Percentiles rank a stretch among this genome's conserved stretches.
Evolutionary conservation across 2,888 invertebrate species (phyloP).

Genomic region (Eilema sororculum): DNA sequence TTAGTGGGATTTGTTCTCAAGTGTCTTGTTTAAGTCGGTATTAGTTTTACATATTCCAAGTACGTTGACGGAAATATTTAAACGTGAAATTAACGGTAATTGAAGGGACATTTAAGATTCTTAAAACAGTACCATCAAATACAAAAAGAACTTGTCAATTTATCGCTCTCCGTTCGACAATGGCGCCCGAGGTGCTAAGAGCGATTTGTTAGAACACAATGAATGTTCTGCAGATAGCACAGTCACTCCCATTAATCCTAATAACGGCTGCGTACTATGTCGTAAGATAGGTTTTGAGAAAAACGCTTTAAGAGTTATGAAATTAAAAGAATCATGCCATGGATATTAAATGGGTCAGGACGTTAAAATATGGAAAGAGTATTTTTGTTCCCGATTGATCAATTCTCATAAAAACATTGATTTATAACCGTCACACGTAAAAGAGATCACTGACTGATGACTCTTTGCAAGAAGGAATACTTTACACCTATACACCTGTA

Average conservation of each 20-base stretch:
- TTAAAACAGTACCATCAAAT: slow-evolving; percentile 9
- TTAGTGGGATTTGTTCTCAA: neutral
- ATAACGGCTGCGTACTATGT: slow-evolving; percentile 45
- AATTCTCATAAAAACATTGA: neutral
- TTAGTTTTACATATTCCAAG: too few species aligned
- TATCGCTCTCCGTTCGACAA: slow-evolving; percentile 48
- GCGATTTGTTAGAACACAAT: slow-evolving; percentile 55
- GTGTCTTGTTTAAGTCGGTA: neutral
- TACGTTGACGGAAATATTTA: neutral
- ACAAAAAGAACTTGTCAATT: slow-evolving; percentile 38
- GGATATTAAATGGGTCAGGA: neutral
- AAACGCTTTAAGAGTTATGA: slow-evolving; percentile 29
- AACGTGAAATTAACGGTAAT: neutral
- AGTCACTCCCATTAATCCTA: slow-evolving; percentile 57
- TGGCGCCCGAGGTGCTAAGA: slow-evolving; percentile 46
- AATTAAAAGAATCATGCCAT: slow-evolving; percentile 17
- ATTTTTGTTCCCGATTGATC: neutral
- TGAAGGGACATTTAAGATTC: neutral
- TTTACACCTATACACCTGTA: too few species aligned
- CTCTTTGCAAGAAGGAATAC: too few species aligned
- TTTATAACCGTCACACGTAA: neutral
- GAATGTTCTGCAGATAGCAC: slow-evolving; percentile 52
- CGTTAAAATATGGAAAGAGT: neutral
- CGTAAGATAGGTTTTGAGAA: slow-evolving; percentile 38
- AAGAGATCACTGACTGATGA: neutral